Evolutionary conservation across 2,113 vertebrate genomes (phyloP).

Genomic region (Irena cyanogastra): DNA sequence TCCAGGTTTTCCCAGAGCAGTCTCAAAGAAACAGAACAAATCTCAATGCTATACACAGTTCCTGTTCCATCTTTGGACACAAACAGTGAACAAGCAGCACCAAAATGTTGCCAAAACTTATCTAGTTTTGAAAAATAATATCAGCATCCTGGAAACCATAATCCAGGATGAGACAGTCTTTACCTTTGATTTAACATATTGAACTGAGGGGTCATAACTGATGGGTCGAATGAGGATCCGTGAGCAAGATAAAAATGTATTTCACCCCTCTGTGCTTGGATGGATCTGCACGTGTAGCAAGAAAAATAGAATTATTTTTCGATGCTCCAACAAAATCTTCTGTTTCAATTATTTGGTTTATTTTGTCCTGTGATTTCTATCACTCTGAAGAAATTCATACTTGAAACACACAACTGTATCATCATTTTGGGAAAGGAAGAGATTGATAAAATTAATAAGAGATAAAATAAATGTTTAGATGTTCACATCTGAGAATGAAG

Average conservation of each 20-base stretch:
- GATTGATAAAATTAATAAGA: background rate
- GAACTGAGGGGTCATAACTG: background rate
- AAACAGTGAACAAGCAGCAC: background rate
- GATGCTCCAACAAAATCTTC: background rate
- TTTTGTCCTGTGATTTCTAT: background rate
- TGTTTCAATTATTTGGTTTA: background rate
- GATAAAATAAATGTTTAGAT: background rate
- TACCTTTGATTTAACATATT: background rate
- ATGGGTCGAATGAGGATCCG: background rate
- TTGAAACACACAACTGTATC: background rate
- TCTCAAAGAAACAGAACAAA: background rate
- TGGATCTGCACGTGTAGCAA: background rate
- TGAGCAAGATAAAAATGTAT: background rate
- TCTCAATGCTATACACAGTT: background rate
- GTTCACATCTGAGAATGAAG: background rate
- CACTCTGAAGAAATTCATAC: background rate
- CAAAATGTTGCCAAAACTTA: background rate
- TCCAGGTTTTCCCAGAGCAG: background rate
- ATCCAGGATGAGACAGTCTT: background rate
- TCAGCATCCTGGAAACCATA: background rate
- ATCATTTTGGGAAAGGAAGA: background rate
- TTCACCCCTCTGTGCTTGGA: accelerated
- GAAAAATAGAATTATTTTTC: background rate
- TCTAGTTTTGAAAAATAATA: background rate
- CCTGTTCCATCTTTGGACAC: background rate